These are phyloP conservation scores for Ricordea florida DNA, from an alignment of 92 coral and sea anemone genomes.

Conservation along the genomic window DNA sequence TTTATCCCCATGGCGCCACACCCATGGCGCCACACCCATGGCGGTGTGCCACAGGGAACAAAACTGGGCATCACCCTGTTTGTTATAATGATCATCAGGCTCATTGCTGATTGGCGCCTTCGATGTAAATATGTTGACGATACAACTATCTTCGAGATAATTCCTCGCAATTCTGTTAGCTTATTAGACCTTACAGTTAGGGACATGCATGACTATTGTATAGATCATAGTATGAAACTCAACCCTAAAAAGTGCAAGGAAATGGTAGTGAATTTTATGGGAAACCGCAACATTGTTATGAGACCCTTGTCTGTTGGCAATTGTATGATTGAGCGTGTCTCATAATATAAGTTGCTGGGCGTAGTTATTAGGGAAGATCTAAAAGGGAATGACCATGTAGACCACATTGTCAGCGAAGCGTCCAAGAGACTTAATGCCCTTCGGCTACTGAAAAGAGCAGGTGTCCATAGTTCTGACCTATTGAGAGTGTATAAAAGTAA, in stretches of 20 bases:
- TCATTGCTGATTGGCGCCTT: conserved; percentile 19
- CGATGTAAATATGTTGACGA: conserved; percentile 30
- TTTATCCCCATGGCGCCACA: background rate
- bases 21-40: conserved; percentile 49
- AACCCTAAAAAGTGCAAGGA: conserved; percentile 42
- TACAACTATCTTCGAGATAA: conserved; percentile 34
- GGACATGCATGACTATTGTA: conserved; percentile 9
- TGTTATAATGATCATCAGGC: conserved; percentile 29
- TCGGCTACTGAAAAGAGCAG: conserved; percentile 27
- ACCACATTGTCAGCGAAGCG: conserved; percentile 26
- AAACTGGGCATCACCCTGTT: conserved; percentile 42
- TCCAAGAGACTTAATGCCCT: conserved; percentile 30
- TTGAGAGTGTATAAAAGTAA: conserved; percentile 30
- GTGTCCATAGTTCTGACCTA: background rate
- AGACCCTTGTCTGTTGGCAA: conserved; percentile 6
- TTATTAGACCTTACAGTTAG: background rate
- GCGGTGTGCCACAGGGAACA: conserved; percentile 55
- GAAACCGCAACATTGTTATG: background rate
- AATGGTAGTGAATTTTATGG: conserved; percentile 25
- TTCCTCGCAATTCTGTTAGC: conserved; percentile 33
- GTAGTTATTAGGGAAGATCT: conserved; percentile 8
- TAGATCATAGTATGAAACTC: conserved; percentile 4
- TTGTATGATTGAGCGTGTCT: conserved; percentile 11
- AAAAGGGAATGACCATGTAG: conserved; percentile 36
- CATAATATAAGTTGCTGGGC: conserved; percentile 29